Evolutionary conservation across 1,140 invertebrate species (phyloP).

Genomic region (Contarinia nasturtii): DNA sequence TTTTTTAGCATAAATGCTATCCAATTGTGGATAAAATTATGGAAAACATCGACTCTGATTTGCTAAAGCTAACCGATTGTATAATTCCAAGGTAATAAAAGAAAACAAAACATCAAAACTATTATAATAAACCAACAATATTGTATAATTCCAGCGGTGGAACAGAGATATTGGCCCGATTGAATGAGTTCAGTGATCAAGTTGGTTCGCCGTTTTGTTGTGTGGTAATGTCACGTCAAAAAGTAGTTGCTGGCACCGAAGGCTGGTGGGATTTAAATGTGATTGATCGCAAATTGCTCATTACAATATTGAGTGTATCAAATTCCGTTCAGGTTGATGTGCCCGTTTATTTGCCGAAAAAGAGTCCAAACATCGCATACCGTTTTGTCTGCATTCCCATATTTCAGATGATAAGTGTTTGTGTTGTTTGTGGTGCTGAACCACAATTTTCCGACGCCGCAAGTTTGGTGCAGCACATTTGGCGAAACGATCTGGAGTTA

Average conservation of each 20-base stretch:
- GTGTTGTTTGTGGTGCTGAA: constrained; percentile 3
- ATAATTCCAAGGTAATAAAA: constrained; percentile 38
- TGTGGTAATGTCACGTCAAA: constrained; percentile 46
- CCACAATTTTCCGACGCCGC: constrained; percentile 1
- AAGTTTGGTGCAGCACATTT: constrained; percentile 2
- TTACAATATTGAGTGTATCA: constrained; percentile 36
- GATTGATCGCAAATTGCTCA: constrained; percentile 49
- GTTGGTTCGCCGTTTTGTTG: constrained; percentile 60
- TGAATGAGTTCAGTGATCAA: constrained; percentile 32
- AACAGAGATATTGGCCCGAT: constrained; percentile 37
- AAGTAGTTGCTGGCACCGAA: constrained; percentile 50
- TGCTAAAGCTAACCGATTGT: constrained; percentile 36
- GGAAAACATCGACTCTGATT: constrained; percentile 38
- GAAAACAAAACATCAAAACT: too few species aligned
- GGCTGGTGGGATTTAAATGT: constrained; percentile 58
- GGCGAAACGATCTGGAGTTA: constrained; percentile 29
- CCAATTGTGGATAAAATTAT: constrained; percentile 49
- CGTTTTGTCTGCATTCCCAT: constrained; percentile 1
- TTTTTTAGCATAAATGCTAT: background rate
- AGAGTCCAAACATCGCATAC: constrained; percentile 35
- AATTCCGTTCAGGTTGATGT: constrained; percentile 42
- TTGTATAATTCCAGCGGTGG: constrained; percentile 45
- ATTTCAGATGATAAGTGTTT: background rate
- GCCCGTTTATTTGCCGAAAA: constrained; percentile 56
- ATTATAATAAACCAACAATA: too few species aligned